Percentiles rank a stretch among this genome's conserved stretches.
phyloP scores from a whole-genome alignment of 2,113 vertebrate species.

The Sarotherodon lohbergeri region DNA sequence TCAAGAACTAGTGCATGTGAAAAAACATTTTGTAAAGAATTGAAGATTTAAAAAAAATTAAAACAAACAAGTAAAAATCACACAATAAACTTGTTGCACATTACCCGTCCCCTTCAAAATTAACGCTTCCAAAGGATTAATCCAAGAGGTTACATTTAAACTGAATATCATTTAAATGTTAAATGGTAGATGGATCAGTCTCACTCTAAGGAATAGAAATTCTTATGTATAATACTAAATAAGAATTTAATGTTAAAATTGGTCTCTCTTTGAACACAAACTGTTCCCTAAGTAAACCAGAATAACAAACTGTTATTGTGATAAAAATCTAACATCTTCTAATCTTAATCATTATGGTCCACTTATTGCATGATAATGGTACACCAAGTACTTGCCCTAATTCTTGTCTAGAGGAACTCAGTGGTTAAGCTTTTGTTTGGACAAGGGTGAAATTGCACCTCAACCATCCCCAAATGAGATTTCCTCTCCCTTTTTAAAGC shows the following conservation, averaged over 20 bases:
- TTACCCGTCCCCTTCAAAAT: slow-evolving; percentile 67
- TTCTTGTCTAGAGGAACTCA: not conserved
- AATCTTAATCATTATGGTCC: not conserved
- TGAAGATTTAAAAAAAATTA: slow-evolving; percentile 34
- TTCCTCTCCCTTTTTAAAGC: not conserved
- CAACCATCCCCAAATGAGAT: not conserved
- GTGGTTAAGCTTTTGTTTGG: not conserved
- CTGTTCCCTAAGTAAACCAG: not conserved
- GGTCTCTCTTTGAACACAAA: not conserved
- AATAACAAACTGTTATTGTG: not conserved
- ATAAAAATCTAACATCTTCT: not conserved
- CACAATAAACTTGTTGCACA: slow-evolving; percentile 71
- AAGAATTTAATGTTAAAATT: not conserved
- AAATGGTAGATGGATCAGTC: slow-evolving; percentile 31
- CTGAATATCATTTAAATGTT: not conserved
- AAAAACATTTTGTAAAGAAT: slow-evolving; percentile 53
- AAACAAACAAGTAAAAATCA: slow-evolving; percentile 40
- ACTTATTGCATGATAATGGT: not conserved
- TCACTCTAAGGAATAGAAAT: slow-evolving; percentile 50
- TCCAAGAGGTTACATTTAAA: not conserved
- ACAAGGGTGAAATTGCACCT: not conserved
- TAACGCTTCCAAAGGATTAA: slow-evolving; percentile 67
- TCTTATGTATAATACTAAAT: not conserved
- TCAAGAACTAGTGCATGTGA: slow-evolving; percentile 58
- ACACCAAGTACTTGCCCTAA: not conserved